Evolutionary conservation across 2,888 invertebrate genomes (phyloP).

Genomic region (Gisinianus flammeolus): DNA sequence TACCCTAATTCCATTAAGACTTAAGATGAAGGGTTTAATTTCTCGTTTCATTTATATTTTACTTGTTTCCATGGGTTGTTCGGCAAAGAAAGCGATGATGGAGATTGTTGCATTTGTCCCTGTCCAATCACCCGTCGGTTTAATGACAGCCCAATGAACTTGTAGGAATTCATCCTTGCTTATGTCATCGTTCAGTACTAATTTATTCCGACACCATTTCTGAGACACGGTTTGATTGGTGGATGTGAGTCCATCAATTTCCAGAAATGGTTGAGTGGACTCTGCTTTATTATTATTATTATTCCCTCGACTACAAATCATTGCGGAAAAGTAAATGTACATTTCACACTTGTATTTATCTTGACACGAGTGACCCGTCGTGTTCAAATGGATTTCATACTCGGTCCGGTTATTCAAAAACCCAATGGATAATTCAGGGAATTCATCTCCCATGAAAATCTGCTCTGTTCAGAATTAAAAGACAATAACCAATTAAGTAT

Average conservation of each 20-base stretch:
- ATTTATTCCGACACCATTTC: constrained; percentile 15
- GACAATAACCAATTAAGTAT: neutral
- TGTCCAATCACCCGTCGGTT: constrained; percentile 18
- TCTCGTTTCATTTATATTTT: neutral
- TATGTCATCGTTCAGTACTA: neutral
- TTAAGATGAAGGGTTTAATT: too few species aligned
- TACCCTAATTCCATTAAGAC: too few species aligned
- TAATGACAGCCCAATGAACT: neutral
- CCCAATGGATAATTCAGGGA: constrained; percentile 20
- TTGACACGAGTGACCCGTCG: neutral
- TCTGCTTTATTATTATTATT: neutral
- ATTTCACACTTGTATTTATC: neutral
- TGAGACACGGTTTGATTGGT: neutral
- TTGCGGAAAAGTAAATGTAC: constrained; percentile 10
- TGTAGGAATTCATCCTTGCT: neutral
- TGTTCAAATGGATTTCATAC: constrained; percentile 4
- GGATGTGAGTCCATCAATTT: neutral
- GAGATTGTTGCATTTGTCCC: constrained; percentile 4
- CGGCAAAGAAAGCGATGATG: neutral
- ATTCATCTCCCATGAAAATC: constrained; percentile 10
- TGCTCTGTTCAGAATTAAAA: neutral
- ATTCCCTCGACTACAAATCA: neutral
- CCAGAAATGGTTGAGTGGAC: neutral
- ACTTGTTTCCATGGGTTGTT: constrained; percentile 2
- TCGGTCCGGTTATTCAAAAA: constrained; percentile 9